Conservation (phyloP, 2,113 vertebrate species). For the Sinocyclocheilus rhinocerous region DNA sequence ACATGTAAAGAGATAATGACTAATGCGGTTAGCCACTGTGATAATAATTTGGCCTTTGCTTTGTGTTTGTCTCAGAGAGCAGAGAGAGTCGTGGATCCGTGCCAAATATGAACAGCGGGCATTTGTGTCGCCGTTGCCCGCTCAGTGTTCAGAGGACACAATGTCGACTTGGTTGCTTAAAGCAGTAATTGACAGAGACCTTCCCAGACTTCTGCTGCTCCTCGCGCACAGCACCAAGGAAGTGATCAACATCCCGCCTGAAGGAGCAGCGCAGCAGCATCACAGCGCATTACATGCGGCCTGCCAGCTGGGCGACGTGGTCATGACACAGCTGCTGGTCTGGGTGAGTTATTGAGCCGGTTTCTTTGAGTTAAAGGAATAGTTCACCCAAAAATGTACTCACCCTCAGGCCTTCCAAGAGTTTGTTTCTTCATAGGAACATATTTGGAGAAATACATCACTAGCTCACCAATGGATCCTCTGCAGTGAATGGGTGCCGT, state of each 20-base stretch:
- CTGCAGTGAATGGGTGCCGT: too few species aligned
- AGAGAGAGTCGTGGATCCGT: constrained; percentile 92
- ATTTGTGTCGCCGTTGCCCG: constrained; percentile 83
- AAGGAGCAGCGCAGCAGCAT: constrained; percentile 64
- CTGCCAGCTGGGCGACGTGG: constrained; percentile 87
- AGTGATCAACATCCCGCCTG: constrained; percentile 76
- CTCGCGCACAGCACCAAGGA: constrained; percentile 92
- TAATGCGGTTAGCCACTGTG: neutral
- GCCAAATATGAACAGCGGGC: constrained; percentile 92
- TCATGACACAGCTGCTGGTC: constrained; percentile 93
- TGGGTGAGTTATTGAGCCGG: constrained; percentile 80
- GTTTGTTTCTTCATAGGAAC: too few species aligned
- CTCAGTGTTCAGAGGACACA: constrained; percentile 53
- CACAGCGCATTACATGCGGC: constrained; percentile 87
- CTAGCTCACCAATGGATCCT: too few species aligned
- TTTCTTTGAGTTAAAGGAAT: neutral
- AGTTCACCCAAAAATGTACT: too few species aligned
- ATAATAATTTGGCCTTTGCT: neutral
- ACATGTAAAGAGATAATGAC: neutral
- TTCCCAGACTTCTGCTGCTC: constrained; percentile 84
- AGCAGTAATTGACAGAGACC: constrained; percentile 82
- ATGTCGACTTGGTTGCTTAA: constrained; percentile 79
- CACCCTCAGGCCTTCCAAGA: too few species aligned
- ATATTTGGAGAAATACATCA: too few species aligned
- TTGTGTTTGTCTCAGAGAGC: constrained; percentile 77